Evolutionary conservation across 1,140 invertebrate genomes (phyloP).

Genomic region (Acarapis woodi): DNA sequence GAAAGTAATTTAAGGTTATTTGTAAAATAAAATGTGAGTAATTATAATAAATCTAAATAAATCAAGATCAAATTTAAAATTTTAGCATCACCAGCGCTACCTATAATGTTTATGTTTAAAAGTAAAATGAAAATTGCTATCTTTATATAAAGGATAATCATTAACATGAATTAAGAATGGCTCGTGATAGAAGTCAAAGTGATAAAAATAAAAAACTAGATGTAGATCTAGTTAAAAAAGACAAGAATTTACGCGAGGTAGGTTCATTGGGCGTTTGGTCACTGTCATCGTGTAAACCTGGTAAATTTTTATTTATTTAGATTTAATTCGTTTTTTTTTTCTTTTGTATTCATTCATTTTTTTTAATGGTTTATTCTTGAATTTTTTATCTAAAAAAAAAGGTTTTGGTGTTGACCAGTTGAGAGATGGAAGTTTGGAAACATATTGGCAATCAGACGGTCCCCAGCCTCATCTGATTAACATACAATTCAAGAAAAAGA

Average conservation of each 20-base stretch:
- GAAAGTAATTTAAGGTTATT: no score
- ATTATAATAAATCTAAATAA: no score
- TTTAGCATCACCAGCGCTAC: no score
- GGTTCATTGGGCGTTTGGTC: slow-evolving; percentile 91
- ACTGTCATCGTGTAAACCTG: slow-evolving; percentile 87
- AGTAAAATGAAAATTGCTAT: no score
- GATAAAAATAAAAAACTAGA: slow-evolving; percentile 1
- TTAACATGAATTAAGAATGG: no score
- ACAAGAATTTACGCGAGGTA: slow-evolving; percentile 49
- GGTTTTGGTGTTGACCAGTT: slow-evolving; percentile 93
- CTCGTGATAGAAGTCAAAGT: no score
- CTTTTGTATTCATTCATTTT: slow-evolving; percentile 3
- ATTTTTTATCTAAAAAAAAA: slow-evolving; percentile 15
- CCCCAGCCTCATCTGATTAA: slow-evolving; percentile 90
- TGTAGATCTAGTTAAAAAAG: slow-evolving; percentile 22
- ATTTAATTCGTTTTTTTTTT: slow-evolving; percentile 3
- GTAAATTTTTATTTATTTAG: slow-evolving; percentile 20
- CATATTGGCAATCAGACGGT: slow-evolving; percentile 98
- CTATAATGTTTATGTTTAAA: no score
- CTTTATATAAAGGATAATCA: no score
- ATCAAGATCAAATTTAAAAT: no score
- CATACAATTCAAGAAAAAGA: slow-evolving; percentile 86
- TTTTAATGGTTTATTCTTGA: slow-evolving; percentile 7
- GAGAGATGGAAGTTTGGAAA: slow-evolving; percentile 72
- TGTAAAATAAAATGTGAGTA: no score